Evolutionary conservation across 2,113 vertebrate species (phyloP).

Genomic region (Colius striatus): DNA sequence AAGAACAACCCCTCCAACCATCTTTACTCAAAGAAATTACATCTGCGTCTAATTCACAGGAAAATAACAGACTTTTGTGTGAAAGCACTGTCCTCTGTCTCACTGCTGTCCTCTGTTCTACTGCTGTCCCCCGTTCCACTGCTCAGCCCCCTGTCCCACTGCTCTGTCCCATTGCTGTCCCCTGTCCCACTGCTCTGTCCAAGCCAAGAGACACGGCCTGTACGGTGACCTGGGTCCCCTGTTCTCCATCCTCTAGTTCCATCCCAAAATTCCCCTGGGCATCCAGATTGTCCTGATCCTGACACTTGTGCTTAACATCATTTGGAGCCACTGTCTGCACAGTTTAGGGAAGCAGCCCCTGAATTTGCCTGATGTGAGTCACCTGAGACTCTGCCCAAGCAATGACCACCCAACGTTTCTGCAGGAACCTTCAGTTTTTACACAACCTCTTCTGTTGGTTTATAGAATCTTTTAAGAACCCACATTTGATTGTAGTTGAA

Average conservation of each 20-base stretch:
- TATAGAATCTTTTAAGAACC: background rate
- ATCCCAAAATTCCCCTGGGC: background rate
- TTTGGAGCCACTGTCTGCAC: background rate
- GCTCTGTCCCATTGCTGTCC: background rate
- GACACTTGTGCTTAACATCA: background rate
- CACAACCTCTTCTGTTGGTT: background rate
- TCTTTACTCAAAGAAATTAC: constrained; percentile 41
- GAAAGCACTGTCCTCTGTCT: background rate
- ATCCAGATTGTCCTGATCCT: background rate
- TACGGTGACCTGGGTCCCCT: background rate
- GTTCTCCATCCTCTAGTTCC: background rate
- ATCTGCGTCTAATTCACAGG: constrained; percentile 13
- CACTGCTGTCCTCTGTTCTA: background rate
- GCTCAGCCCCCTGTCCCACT: background rate
- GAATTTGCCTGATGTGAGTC: background rate
- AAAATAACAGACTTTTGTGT: background rate
- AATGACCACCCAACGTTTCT: background rate
- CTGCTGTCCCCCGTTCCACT: background rate
- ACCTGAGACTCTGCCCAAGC: background rate
- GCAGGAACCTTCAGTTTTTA: background rate
- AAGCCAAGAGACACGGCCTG: background rate
- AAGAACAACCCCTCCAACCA: background rate
- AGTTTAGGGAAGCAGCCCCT: background rate
- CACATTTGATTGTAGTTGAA: background rate
- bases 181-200: background rate